Evolutionary conservation across 2,797 vertebrate genomes (phyloP), one percentile per base, ranked within the genome.

Genomic region (Distichodus sexfasciatus): DNA sequence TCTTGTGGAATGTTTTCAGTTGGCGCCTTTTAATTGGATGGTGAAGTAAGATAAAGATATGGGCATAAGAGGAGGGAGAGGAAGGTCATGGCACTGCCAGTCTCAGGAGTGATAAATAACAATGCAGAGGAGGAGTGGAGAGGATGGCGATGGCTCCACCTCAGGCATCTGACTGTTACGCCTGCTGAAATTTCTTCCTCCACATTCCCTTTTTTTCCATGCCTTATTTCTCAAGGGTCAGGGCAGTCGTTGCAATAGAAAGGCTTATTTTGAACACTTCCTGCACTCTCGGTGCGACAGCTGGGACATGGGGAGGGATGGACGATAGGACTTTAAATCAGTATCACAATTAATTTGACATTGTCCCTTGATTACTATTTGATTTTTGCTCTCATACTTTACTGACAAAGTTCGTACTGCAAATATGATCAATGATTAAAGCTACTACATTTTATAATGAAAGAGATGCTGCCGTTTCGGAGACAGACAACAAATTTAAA

Each of bases 31-130:
- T 11, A 48, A 48, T 11, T 28, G 21, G 47, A 14, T n/a, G 1
- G 4, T 21, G 33, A 21, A 28, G 23, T 61, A 12, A 55, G 59
- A n/a, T 61, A 12, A 71, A 53, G 50, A 53, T 10, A 10, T 29
- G 24, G 21, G 38, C 31, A 28, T 60, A 24, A 38, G 9, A 38
- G 19, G 21, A 4, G 17, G 31, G 15, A 41, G 48, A 48, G 53
- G 48, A 55, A 53, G 64, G 41, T 33, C 38, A 11, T 60, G 62
- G 38, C 60, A 51, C 57, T 79, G 67, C 71, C 77, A 74, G 67
- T 57, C 75, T 59, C 71, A 48, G 66, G 55, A 36, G 48, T 48
- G 41, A 68, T 65, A 60, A 71, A 69, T 69, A 62, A 11, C 36
- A 66, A 12, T 54, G 43, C 23, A 17, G 31, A 61, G 35, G 29